Base-by-base conservation (phyloP, 2,797 vertebrate genomes). In the Microctenopoma steveboyesi region DNA sequence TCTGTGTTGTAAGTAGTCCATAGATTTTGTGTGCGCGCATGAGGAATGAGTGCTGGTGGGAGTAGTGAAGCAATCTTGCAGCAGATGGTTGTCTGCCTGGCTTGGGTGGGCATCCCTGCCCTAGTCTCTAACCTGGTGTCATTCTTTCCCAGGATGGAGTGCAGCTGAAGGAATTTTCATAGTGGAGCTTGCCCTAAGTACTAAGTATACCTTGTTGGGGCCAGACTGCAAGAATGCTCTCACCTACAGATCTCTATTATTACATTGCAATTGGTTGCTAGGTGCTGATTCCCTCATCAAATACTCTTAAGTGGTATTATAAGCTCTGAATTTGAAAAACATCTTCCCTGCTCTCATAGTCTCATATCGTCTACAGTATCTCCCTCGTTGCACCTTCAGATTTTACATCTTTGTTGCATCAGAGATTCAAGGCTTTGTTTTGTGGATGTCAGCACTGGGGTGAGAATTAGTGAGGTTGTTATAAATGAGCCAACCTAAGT, bases 91-190 rank as follows among this genome's bases (percentile, higher is more conserved):
- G 74, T 81, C 76, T 84, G 76, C 70, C 51, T 60, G 64, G 58
- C 64, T 4, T 39, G 64, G 74, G 13, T 58, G 70, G 65, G 35
- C 30, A 2, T 48, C 15, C 40, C 76, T 65, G 78, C 75, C 79
- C 86, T 81, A 69, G 81, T 79, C 52, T 84, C 63, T 85, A 83
- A 88, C 88, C 86, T 42, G 53, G 55, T 83, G 84, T 88, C 81
- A 84, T 80, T 69, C 68, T 78, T 72, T 52, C 68, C 65, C 74
- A 70, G 58, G 48, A 33, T 45, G 48, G 78, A 81, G 79, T 76
- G 76, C 75, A 47, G 80, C 52, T 84, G 67, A 88, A 82, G 78
- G 75, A 72, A 76, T 77, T 80, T 72, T 81, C 76, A 78, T 60
- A 14, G 45, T 66, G 55, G 59, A 67, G 13, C 68, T 45, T 59